Percentiles rank a stretch among this genome's conserved stretches.
These are phyloP conservation scores for Indri indri DNA, from an alignment of 2,113 vertebrate species.

Conservation along the genomic window DNA sequence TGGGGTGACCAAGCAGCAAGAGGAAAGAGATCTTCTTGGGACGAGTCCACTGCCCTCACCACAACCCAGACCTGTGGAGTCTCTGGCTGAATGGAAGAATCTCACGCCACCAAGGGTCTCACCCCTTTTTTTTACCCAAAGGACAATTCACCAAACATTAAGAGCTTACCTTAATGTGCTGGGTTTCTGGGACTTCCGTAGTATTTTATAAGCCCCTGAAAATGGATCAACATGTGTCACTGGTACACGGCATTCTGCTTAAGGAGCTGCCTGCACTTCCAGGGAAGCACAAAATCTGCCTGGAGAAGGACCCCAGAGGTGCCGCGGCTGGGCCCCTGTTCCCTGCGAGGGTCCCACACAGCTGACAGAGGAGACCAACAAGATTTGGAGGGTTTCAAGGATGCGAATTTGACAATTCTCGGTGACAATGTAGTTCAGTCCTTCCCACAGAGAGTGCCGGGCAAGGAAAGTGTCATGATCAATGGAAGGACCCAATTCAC, in stretches of 20 bases:
- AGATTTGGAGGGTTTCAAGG: not conserved
- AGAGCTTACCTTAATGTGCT: conserved; percentile 88
- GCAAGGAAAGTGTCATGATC: not conserved
- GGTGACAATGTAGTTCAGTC: fast-evolving
- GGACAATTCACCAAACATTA: not conserved
- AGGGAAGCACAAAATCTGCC: not conserved
- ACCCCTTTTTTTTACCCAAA: conserved; percentile 25
- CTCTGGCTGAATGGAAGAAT: not conserved
- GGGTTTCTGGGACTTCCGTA: conserved; percentile 87
- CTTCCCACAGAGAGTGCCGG: not conserved
- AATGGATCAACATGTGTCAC: conserved; percentile 68
- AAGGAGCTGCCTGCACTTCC: not conserved
- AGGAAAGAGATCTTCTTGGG: fast-evolving
- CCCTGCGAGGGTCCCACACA: fast-evolving
- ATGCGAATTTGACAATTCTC: fast-evolving
- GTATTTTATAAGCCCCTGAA: conserved; percentile 92
- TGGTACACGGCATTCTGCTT: not conserved
- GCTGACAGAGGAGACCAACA: not conserved
- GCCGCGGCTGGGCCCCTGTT: not conserved
- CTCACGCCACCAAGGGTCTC: fast-evolving
- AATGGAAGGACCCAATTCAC: not conserved
- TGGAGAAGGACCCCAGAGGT: not conserved
- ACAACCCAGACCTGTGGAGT: not conserved
- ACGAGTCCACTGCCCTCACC: not conserved
- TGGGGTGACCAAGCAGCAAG: not conserved